Evolutionary conservation across 2,888 invertebrate species (phyloP), one percentile per base, ranked within the genome.

Genomic region (Chrysodeixis includens): DNA sequence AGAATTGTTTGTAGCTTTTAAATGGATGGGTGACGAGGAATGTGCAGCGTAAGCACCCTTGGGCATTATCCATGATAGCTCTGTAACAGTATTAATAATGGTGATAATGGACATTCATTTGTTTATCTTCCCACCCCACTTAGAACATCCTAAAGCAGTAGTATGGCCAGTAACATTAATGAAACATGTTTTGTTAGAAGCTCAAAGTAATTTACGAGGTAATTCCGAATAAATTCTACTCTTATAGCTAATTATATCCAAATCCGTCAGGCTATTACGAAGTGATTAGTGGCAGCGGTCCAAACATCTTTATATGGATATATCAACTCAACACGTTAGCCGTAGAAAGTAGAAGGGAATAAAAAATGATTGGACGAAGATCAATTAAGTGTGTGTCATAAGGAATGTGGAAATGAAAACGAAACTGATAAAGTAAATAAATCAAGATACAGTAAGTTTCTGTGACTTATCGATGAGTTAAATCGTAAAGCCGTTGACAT

Each of bases 201-300:
- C n/a, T 40, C 40, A 40, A 40, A 40, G n/a, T 40, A n/a, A 40
- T 40, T 40, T 40, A n/a, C 7, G n/a, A 40, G n/a, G 5, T 40
- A n/a, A 40, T 40, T 40, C 1, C 4, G 40, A 40, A 40, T 40
- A 10, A 49, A 18, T 46, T 20, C 18, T 10, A 18, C 18, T 49
- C 46, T 20, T 20, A 18, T 18, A 46, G 46, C 46, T 49, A 49
- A 18, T 46, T 49, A 49, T 49, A 49, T 49, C 18, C 30, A 26
- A 2, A 49, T 49, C 20, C 20, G 46, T 49, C 46, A 49, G 20
- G 46, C 46, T 49, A 49, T 49, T 49, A 49, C 40, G 40, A 40
- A 40, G 40, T 49, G 46, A 49, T 18, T 18, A 49, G 18, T 49
- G 10, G 18, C 46, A 49, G 18, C 18, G 12, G 20, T 49, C 18